Conservation (phyloP, 2,797 vertebrate genomes). For the Gambelia wislizenii region DNA sequence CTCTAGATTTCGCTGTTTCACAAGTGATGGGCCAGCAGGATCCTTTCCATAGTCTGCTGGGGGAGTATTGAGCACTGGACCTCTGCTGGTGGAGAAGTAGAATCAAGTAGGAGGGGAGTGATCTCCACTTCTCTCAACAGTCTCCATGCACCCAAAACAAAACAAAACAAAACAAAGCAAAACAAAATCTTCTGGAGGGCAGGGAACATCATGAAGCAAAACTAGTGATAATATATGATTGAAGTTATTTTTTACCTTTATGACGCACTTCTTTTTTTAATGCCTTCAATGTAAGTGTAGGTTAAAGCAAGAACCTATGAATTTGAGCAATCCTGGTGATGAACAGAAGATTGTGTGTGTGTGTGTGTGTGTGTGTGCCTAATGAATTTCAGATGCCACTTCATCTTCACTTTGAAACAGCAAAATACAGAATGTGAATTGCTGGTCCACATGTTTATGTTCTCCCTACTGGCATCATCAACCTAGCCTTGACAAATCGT, state of each 20-base stretch:
- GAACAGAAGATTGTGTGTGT: not conserved
- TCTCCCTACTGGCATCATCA: constrained; percentile 13
- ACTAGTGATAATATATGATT: not conserved
- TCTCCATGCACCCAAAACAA: too few species aligned
- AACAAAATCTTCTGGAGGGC: too few species aligned
- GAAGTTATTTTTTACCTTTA: constrained; percentile 32
- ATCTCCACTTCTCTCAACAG: too few species aligned
- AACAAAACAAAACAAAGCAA: too few species aligned
- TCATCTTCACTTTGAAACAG: constrained; percentile 33
- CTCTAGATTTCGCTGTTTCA: too few species aligned
- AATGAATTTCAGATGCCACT: constrained; percentile 33
- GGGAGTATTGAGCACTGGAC: too few species aligned
- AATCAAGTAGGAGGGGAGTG: too few species aligned
- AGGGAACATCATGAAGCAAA: not conserved
- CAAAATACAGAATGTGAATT: constrained; percentile 21
- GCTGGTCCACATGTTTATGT: constrained; percentile 18
- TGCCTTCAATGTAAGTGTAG: constrained; percentile 15
- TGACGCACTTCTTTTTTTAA: constrained; percentile 2
- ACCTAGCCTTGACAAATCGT: constrained; percentile 7
- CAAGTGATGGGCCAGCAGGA: too few species aligned
- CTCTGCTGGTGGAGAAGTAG: too few species aligned
- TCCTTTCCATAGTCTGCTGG: too few species aligned
- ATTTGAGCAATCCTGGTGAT: constrained; percentile 15
- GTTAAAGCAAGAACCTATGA: constrained; percentile 42
- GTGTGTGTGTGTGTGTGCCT: not conserved